Conservation (phyloP, 2,888 invertebrate genomes). For the Drosophila monieri region DNA sequence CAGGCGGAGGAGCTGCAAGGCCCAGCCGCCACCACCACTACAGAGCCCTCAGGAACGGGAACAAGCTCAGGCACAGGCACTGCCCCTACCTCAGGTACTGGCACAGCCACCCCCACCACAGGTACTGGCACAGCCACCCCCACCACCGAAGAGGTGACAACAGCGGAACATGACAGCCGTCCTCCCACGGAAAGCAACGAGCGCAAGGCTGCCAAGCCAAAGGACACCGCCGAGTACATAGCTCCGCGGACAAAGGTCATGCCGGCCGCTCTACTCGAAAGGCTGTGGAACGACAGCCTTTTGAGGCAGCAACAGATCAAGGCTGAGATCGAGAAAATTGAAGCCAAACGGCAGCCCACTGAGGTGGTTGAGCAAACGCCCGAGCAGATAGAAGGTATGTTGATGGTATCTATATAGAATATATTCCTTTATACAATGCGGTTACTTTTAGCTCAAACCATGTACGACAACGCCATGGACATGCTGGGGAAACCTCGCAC, state of each 20-base stretch:
- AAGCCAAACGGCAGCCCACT: slow-evolving; percentile 44
- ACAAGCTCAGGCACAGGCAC: slow-evolving; percentile 12
- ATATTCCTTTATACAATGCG: neutral
- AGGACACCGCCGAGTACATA: slow-evolving; percentile 49
- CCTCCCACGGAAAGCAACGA: slow-evolving; percentile 56
- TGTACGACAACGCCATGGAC: slow-evolving; percentile 89
- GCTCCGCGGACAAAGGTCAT: slow-evolving; percentile 62
- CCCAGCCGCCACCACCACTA: slow-evolving; percentile 53
- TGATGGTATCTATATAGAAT: neutral
- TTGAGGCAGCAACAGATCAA: slow-evolving; percentile 72
- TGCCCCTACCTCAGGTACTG: slow-evolving; percentile 38
- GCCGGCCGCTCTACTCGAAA: slow-evolving; percentile 70
- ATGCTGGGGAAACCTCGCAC: slow-evolving; percentile 89
- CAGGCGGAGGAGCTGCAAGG: slow-evolving; percentile 72
- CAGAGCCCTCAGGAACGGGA: slow-evolving; percentile 17
- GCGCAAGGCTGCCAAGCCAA: slow-evolving; percentile 59
- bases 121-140: slow-evolving; percentile 25
- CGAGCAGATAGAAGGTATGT: slow-evolving; percentile 87
- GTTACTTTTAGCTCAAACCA: slow-evolving; percentile 86
- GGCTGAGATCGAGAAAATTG: slow-evolving; percentile 72
- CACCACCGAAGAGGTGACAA: slow-evolving; percentile 45
- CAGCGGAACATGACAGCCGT: slow-evolving; percentile 49
- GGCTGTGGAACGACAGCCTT: slow-evolving; percentile 71
- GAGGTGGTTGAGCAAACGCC: slow-evolving; percentile 81
- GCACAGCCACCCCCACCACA: slow-evolving; percentile 18